Evolutionary conservation across 2,113 vertebrate species (phyloP), one percentile per base, ranked within the genome.

Genomic region (Oophaga pumilio): DNA sequence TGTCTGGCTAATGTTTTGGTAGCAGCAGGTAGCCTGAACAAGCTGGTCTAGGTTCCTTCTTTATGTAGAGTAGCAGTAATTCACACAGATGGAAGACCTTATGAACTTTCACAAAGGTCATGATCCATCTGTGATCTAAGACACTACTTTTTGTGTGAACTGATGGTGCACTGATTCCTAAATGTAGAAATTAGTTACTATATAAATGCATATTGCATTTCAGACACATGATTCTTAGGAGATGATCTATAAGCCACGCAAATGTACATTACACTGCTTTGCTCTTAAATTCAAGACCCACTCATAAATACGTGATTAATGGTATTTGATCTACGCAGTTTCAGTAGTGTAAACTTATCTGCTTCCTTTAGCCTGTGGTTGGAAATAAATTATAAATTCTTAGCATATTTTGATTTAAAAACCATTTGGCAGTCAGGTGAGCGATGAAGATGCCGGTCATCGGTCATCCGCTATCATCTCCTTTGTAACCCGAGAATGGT

Each of bases 1-100:
- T 95, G 97, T 97, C 97, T 97, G 96, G 95, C 94, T 93, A 93
- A 93, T 99, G 97, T 99, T 99, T 99, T 96, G 95, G 94, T 95
- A 99, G 93, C 97, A 99, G 98, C 98, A 98, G 97, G 97, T 95
- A 97, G 97, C 94, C 97, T 91, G 94, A 95, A 95, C 93, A 96
- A 95, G 95, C 97, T 94, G 94, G 95, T 96, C 92, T 93, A 94
- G 95, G 95, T 96, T 97, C 95, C 96, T 95, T 93, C 95, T 95
- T 92, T 96, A 95, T 95, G 95, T 93, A 94, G 95, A 94, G 93
- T 93, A 89, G 91, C 93, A 88, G 90, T 95, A 96, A 95, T 95
- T 96, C 96, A 93, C 95, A 94, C 97, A 98, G 96, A 97, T 97
- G 97, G 95, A 80, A 94, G 95, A 97, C 95, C 96, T 95, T 93